Evolutionary conservation across 2,888 invertebrate species (phyloP), one percentile per base, ranked within the genome.

Genomic region (Abrostola triplasia): DNA sequence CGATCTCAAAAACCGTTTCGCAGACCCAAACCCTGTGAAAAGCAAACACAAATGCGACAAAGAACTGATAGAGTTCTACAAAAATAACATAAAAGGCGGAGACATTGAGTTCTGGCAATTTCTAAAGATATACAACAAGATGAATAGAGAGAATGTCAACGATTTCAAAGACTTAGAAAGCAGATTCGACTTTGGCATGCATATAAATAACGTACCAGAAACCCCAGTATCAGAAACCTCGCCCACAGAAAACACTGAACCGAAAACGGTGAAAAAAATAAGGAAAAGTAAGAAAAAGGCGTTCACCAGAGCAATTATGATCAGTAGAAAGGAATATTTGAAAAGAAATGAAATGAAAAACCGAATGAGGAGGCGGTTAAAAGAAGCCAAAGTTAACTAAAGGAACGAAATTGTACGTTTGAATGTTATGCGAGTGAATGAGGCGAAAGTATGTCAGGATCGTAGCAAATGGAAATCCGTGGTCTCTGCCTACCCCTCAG

Each of bases 71-170:
- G 83, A 89, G 0, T 94, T 94, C 61, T 94, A 91, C 49, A 83
- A 90, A 35, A 87, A 83, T 0, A 90, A 93, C 13, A 87, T 93
- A 0, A 86, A 88, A 70, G 93, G 93, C 0, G 86, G 87, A 0
- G 90, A 93, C 52, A 85, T 93, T 0, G 92, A 92, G 35, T 94
- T 94, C 50, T 92, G 92, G 90, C 93, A 94, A 37, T 94, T 94
- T 68, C 55, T 93, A 11, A 93, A 93, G 59, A 92, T 93, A 1
- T 93, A 85, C 56, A 93, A 93, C 64, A 90, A 87, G 72, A 90
- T 94, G 86, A 77, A 84, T 0, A 68, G 84, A 1, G 92, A 93
- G 2, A 88, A 91, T 35, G 74, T 92, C 0, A 85, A 86, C 0
- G 88, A 90, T 76, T 91, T 92, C 38, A 63, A 85, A 5, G 92